Evolutionary conservation across 2,113 vertebrate species (phyloP), one percentile per base, ranked within the genome.

Genomic region (Xerus inauris): DNA sequence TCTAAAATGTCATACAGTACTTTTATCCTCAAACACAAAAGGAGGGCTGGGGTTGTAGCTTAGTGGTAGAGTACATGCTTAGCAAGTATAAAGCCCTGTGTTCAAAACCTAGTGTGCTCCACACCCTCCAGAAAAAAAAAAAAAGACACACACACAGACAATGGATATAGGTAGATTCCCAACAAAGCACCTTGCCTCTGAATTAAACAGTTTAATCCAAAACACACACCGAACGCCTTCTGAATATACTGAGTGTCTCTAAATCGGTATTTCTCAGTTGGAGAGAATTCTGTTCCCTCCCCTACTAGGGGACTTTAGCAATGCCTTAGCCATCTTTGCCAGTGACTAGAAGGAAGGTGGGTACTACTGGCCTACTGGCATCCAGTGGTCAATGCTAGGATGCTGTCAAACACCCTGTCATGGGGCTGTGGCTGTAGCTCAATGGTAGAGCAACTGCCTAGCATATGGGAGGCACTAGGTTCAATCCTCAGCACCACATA

Each of bases 1-100:
- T 89, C 64, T 32, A 67, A 87, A 92, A 81, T 45, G 11, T 16
- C 32, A 69, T 19, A 8, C 40, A 65, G 67, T 72, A 80, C 12
- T 30, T 86, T 95, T 81, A 67, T 22, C 86, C 40, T 75, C 91
- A 89, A 87, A 92, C 16, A 64, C 51, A 84, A 77, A 81, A 64
- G 30, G 19, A 10, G 24, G 51, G n/a, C 13, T 59, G n/a, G 38
- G 24, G n/a, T 24, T 30, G 8, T 5, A 40, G 24, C 51, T 59
- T 38, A 59, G 54, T 13, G 14, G 8, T 17, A 59, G 22, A 40
- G 35, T 0, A 12, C 57, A 24, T 17, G n/a, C 57, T 12, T 30
- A 28, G 57, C 26, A 40, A 7, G 26, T 62, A 3, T 12, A 40
- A n/a, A n/a, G 26, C n/a, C 79, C 79, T 40, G 57, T 38, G 26